Conservation (phyloP, 2,113 vertebrate species). For the Upupa epops region DNA sequence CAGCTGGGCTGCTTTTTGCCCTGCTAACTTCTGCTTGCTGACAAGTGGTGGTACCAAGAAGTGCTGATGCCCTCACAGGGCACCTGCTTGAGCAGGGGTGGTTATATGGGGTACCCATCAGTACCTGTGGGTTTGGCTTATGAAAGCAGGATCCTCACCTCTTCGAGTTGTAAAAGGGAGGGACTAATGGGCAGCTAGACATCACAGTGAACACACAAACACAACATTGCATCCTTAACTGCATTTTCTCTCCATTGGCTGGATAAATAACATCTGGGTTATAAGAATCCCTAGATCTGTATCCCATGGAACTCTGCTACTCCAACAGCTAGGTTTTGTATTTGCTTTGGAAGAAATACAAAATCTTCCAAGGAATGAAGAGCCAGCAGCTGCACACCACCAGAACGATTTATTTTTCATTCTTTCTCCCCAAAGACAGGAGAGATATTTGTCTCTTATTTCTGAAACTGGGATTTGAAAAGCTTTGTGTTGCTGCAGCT, state of each 20-base stretch:
- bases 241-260: conserved; percentile 5
- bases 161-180: background rate
- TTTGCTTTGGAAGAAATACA: conserved; percentile 50
- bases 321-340: conserved; percentile 20
- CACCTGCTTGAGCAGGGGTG: background rate
- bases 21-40: background rate
- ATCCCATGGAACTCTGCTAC: background rate
- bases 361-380: conserved; percentile 44
- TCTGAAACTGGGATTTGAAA: conserved; percentile 24
- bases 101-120: background rate
- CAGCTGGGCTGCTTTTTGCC: background rate
- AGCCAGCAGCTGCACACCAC: conserved; percentile 30
- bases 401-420: conserved; percentile 38
- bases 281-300: background rate
- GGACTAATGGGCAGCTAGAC: background rate
- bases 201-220: background rate
- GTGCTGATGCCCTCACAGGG: fast-evolving
- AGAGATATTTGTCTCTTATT: background rate
- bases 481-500: background rate
- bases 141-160: background rate
- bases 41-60: background rate
- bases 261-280: conserved; percentile 48
- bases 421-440: background rate
- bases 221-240: conserved; percentile 2
- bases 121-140: background rate